Evolutionary conservation across 1,140 invertebrate species (phyloP).

Genomic region (Panagrolaimus sp.): DNA sequence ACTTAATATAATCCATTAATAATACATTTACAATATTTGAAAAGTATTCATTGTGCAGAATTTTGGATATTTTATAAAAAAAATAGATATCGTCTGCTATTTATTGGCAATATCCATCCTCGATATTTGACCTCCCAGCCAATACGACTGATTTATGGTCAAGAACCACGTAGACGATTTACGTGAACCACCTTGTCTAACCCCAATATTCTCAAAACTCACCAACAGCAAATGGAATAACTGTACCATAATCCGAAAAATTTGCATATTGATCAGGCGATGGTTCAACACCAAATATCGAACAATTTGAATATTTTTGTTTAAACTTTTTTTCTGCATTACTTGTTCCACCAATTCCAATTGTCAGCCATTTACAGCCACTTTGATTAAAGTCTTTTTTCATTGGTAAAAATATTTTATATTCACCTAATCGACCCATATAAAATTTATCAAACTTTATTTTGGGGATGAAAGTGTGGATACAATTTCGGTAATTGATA

Average conservation of each 20-base stretch:
- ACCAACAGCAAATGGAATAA: not conserved
- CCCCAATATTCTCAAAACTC: no score
- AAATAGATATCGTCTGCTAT: no score
- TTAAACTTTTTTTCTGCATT: not conserved
- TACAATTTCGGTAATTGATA: not conserved
- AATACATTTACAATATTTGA: no score
- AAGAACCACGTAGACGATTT: no score
- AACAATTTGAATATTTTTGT: not conserved
- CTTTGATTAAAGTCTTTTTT: not conserved
- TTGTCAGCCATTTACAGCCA: not conserved
- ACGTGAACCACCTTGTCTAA: no score
- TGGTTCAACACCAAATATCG: not conserved
- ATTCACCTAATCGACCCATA: not conserved
- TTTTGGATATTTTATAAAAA: no score
- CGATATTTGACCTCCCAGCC: no score
- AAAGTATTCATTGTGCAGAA: no score
- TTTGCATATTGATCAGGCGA: not conserved
- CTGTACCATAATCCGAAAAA: not conserved
- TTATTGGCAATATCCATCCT: no score
- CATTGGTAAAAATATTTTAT: not conserved
- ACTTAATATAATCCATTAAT: no score
- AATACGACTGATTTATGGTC: no score
- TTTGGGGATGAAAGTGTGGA: not conserved
- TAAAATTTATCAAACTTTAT: not conserved
- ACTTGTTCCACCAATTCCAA: conserved; percentile 2